Evolutionary conservation across 2,797 vertebrate species (phyloP).

Genomic region (Tapera naevia): DNA sequence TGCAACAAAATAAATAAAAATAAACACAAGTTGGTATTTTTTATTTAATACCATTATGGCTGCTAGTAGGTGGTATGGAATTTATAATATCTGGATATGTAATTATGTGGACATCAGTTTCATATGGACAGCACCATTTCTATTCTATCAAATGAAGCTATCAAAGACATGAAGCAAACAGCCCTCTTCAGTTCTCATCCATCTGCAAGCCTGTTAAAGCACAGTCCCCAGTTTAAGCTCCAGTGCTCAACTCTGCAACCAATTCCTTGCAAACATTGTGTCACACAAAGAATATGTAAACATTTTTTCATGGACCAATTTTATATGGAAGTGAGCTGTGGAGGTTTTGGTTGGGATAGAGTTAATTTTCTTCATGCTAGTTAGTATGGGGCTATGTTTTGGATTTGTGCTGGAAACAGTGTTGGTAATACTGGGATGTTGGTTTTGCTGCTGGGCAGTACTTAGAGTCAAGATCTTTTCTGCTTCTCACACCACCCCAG

Average conservation of each 20-base stretch:
- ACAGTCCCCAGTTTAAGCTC: not conserved
- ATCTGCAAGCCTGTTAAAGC: not conserved
- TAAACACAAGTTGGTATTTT: not conserved
- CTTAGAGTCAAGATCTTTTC: no score
- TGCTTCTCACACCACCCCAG: no score
- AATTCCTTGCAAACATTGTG: not conserved
- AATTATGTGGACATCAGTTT: not conserved
- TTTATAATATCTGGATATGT: not conserved
- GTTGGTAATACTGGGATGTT: no score
- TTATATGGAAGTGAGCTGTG: not conserved
- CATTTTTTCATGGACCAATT: not conserved
- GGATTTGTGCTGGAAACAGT: no score
- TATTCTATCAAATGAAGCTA: not conserved
- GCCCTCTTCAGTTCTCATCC: not conserved
- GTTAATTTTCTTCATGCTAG: no score
- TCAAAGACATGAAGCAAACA: not conserved
- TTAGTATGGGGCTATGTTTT: no score
- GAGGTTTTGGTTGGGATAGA: no score
- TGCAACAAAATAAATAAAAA: not conserved
- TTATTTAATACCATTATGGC: not conserved
- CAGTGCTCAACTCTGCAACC: not conserved
- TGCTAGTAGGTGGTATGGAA: not conserved
- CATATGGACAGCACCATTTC: not conserved
- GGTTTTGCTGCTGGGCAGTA: no score
- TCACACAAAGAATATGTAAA: not conserved